Conservation (phyloP, 2,113 vertebrate species). For the Phalacrocorax aristotelis region DNA sequence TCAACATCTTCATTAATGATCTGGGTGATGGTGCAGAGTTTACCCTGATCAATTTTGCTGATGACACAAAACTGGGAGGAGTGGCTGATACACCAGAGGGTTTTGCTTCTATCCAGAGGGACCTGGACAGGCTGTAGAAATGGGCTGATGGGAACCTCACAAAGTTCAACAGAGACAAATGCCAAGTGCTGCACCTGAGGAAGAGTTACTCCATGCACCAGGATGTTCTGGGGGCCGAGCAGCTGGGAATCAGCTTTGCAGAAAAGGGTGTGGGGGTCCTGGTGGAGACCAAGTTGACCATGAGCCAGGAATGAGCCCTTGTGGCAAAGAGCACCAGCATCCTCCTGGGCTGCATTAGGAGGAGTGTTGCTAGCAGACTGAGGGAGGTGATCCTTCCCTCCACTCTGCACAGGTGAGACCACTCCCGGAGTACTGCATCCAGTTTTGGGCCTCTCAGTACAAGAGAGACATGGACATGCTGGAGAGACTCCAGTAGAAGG, state of each 20-base stretch:
- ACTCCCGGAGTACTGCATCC: background rate
- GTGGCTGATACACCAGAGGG: background rate
- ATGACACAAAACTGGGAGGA: background rate
- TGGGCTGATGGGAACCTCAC: background rate
- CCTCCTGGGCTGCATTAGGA: too few species aligned
- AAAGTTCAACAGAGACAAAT: background rate
- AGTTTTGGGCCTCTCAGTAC: too few species aligned
- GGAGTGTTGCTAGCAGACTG: background rate
- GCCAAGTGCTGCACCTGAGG: background rate
- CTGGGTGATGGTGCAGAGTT: background rate
- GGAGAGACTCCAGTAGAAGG: background rate
- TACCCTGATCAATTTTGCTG: background rate
- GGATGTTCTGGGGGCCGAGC: background rate
- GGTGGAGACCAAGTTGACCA: background rate
- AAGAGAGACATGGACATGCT: background rate
- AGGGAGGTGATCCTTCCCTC: too few species aligned
- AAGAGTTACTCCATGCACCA: background rate
- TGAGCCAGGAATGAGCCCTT: too few species aligned
- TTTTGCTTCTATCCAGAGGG: background rate
- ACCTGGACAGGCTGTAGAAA: background rate
- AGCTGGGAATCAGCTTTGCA: background rate
- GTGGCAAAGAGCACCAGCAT: too few species aligned
- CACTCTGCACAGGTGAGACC: background rate
- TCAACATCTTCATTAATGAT: background rate
- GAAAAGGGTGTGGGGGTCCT: background rate